A percentile compares a stretch with the other conserved stretches of the same genome.
Conservation (phyloP, 2,113 vertebrate genomes). For the human (Homo sapiens) region GRCh38 chr3:168805501-168806000, state of each 20-base stretch:
- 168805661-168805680: not conserved
- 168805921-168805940: not conserved
- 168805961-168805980: not conserved
- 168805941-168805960: constrained; percentile 13
- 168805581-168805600: not conserved
- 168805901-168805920: constrained; percentile 25
- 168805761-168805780: not conserved
- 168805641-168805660: not conserved
- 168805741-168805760: not conserved
- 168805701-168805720: not conserved
- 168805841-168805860: constrained; percentile 63
- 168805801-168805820: not conserved
- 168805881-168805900: constrained; percentile 16
- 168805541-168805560: not conserved
- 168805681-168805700: not conserved
- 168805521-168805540: not conserved
- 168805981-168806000: not conserved
- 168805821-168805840: constrained; percentile 52
- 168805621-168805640: not conserved
- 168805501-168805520: not conserved
- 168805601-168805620: not conserved
- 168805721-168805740: not conserved
- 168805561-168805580: not conserved
- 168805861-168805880: constrained; percentile 62
- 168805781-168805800: not conserved